Conservation (phyloP, 2,888 invertebrate species). For the Drosophila dives region DNA sequence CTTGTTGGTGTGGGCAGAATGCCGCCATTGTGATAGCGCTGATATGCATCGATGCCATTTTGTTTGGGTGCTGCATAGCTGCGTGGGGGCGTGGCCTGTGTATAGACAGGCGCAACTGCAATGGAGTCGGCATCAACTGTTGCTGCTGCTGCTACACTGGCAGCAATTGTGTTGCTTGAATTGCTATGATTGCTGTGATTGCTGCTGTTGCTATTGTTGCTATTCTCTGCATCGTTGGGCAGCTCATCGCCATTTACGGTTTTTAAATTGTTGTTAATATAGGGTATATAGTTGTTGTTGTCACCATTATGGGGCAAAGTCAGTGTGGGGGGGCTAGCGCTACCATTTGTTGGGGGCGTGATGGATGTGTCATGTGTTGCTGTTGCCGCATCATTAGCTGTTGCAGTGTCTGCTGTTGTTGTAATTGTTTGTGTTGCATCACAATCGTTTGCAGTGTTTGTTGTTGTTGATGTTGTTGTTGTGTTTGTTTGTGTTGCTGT, state of each 20-base stretch:
- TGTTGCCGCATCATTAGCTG: constrained; percentile 55
- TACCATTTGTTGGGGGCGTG: constrained; percentile 52
- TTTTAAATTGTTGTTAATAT: constrained; percentile 66
- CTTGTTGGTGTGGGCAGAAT: constrained; percentile 71
- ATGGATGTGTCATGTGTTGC: constrained; percentile 56
- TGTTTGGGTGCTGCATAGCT: constrained; percentile 54
- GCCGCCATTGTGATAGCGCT: constrained; percentile 64
- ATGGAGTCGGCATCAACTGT: constrained; percentile 40
- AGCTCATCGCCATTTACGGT: constrained; percentile 52
- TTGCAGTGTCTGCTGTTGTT: constrained; percentile 54
- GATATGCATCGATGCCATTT: constrained; percentile 56
- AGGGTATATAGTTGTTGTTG: constrained; percentile 71
- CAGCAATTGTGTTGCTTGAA: constrained; percentile 7
- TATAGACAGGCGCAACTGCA: constrained; percentile 29
- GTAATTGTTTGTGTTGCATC: constrained; percentile 73
- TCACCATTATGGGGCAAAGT: constrained; percentile 45
- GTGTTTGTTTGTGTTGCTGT: constrained; percentile 50
- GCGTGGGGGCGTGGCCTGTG: constrained; percentile 32
- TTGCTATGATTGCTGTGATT: constrained; percentile 23
- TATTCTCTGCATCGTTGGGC: constrained; percentile 39
- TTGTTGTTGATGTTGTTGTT: constrained; percentile 31
- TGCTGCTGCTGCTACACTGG: constrained; percentile 11
- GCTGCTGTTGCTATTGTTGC: constrained; percentile 32
- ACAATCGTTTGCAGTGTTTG: constrained; percentile 60
- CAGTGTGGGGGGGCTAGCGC: constrained; percentile 38